Percentiles rank a stretch among this genome's conserved stretches.
Evolutionary conservation across 2,888 invertebrate species (phyloP).

Genomic region (Caenorhabditis japonica): DNA sequence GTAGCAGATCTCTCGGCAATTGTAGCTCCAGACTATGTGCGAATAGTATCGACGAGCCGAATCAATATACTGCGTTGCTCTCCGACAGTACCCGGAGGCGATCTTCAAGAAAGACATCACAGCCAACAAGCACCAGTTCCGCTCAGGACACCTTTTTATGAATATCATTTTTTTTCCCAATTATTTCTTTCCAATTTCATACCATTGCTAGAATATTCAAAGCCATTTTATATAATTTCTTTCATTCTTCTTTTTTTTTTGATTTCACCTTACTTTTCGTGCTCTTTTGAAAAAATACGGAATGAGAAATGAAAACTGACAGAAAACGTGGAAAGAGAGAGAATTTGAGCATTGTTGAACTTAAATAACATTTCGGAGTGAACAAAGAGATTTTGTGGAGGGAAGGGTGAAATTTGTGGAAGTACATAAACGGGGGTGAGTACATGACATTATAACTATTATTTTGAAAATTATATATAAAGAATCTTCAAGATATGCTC

Average conservation of each 20-base stretch:
- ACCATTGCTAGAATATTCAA: too few relatives aligned
- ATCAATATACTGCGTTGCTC: slow-evolving; percentile 72
- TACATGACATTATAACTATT: neutral
- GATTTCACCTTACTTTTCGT: too few relatives aligned
- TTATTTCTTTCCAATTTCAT: too few relatives aligned
- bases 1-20: slow-evolving; percentile 59
- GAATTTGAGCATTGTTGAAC: too few relatives aligned
- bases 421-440: too few relatives aligned
- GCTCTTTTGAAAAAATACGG: slow-evolving; percentile 1
- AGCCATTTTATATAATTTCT: too few relatives aligned
- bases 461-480: neutral
- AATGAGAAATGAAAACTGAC: too few relatives aligned
- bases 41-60: slow-evolving; percentile 65
- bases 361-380: too few relatives aligned
- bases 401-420: too few relatives aligned
- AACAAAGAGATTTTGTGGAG: too few relatives aligned
- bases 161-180: slow-evolving; percentile 10
- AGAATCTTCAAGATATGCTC: neutral
- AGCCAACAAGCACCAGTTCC: slow-evolving; percentile 72
- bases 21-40: slow-evolving; percentile 60
- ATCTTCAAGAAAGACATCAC: slow-evolving; percentile 68
- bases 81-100: slow-evolving; percentile 67
- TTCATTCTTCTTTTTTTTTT: too few relatives aligned
- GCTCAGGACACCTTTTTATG: slow-evolving; percentile 76
- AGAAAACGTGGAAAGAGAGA: too few relatives aligned